These are phyloP conservation scores for Grallaria varia DNA, from an alignment of 2,113 vertebrate genomes.

Conservation along the genomic window DNA sequence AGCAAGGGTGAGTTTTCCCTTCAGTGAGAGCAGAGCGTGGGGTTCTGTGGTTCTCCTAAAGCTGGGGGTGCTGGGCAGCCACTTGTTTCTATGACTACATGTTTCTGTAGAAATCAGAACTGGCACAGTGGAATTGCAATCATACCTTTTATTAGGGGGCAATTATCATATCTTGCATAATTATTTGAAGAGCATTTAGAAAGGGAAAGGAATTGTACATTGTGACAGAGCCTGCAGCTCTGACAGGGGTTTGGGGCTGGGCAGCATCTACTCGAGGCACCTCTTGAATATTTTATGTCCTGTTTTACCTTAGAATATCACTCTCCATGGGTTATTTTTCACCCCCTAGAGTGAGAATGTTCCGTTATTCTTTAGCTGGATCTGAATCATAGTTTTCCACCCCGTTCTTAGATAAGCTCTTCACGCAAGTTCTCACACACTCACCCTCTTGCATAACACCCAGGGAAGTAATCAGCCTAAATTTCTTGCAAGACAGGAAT, in stretches of 20 bases:
- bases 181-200: neutral
- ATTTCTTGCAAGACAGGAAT: constrained; percentile 32
- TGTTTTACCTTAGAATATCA: neutral
- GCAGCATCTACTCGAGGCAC: neutral
- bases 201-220: neutral
- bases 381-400: neutral
- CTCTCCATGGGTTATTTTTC: neutral
- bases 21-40: neutral
- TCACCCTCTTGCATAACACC: constrained; percentile 34
- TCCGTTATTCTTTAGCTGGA: neutral
- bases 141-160: neutral
- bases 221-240: neutral
- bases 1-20: neutral
- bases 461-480: constrained; percentile 28
- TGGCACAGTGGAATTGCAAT: neutral
- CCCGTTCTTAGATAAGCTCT: neutral
- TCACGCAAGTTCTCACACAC: neutral
- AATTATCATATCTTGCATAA: constrained; percentile 28
- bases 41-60: neutral
- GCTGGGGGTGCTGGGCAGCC: neutral
- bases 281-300: neutral
- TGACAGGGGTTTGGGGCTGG: neutral
- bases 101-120: neutral
- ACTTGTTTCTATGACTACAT: constrained; percentile 49
- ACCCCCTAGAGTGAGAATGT: neutral